Conservation (phyloP, 1,140 invertebrate genomes). For the Meloidogyne hapla region DNA sequence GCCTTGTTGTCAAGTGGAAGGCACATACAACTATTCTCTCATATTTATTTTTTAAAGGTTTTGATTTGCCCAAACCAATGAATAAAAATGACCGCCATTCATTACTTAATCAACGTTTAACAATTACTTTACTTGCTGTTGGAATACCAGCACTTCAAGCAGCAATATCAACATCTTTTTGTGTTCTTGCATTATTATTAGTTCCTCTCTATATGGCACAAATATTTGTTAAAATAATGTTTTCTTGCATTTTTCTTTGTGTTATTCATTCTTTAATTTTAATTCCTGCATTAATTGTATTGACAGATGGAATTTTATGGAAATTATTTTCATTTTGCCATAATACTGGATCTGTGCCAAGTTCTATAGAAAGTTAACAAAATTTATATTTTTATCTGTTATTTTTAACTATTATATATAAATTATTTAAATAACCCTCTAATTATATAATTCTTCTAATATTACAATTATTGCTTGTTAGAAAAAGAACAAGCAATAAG, state of each 20-base stretch:
- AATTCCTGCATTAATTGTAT: slow-evolving; percentile 40
- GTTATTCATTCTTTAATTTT: slow-evolving; percentile 45
- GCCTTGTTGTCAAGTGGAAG: neutral
- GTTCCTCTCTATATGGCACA: slow-evolving; percentile 82
- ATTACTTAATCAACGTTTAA: slow-evolving; percentile 33
- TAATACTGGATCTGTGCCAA: too few relatives aligned
- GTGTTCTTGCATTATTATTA: slow-evolving; percentile 79
- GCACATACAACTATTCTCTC: neutral
- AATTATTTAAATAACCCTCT: too few relatives aligned
- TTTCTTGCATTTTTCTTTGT: slow-evolving; percentile 45
- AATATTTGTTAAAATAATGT: slow-evolving; percentile 55
- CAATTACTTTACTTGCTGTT: slow-evolving; percentile 67
- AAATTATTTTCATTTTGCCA: neutral
- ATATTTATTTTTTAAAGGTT: slow-evolving; percentile 9
- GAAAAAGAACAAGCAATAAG: too few relatives aligned
- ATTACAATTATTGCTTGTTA: too few relatives aligned
- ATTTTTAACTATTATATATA: neutral
- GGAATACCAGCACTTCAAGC: slow-evolving; percentile 91
- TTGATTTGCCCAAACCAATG: neutral
- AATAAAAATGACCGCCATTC: neutral
- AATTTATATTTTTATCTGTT: neutral
- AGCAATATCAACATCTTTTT: slow-evolving; percentile 83
- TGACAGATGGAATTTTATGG: slow-evolving; percentile 16
- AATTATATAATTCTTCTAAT: too few relatives aligned
- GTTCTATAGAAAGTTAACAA: neutral